A percentile compares a stretch with the other conserved stretches of the same genome.
Conservation (phyloP, 2,797 vertebrate species). For the Morus bassanus region DNA sequence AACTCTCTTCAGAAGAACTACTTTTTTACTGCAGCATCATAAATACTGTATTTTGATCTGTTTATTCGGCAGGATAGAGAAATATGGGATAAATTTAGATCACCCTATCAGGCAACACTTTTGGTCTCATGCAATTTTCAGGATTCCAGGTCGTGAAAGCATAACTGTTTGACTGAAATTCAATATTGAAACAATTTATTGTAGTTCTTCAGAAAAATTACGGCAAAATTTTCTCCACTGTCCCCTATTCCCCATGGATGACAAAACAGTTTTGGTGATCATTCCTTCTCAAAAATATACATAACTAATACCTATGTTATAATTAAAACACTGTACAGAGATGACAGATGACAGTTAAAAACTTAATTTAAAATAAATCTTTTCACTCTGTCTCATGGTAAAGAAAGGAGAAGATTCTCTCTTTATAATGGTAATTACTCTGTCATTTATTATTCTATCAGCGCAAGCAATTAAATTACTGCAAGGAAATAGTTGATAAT, state of each 20-base stretch:
- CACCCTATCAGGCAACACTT: constrained; percentile 28
- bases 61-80: constrained; percentile 46
- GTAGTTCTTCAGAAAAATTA: constrained; percentile 69
- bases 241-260: constrained; percentile 60
- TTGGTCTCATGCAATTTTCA: constrained; percentile 57
- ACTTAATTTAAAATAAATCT: constrained; percentile 99
- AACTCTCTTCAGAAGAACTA: constrained; percentile 26
- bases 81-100: constrained; percentile 29
- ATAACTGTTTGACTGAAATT: constrained; percentile 65
- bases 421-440: constrained; percentile 99
- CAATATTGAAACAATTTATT: constrained; percentile 73
- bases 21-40: constrained; percentile 22
- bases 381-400: constrained; percentile 99
- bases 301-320: constrained; percentile 98
- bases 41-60: constrained; percentile 48
- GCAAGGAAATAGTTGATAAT: constrained; percentile 99
- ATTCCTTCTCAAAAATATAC: constrained; percentile 87
- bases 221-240: constrained; percentile 66
- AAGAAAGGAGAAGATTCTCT: constrained; percentile 98
- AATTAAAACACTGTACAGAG: constrained; percentile 96
- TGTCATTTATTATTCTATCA: constrained; percentile 99
- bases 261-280: constrained; percentile 80
- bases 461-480: constrained; percentile 99
- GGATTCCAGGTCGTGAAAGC: constrained; percentile 50
- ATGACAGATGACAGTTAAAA: constrained; percentile 99